Evolutionary conservation across 2,888 invertebrate genomes (phyloP).

Genomic region (Entomobrya multifasciata): DNA sequence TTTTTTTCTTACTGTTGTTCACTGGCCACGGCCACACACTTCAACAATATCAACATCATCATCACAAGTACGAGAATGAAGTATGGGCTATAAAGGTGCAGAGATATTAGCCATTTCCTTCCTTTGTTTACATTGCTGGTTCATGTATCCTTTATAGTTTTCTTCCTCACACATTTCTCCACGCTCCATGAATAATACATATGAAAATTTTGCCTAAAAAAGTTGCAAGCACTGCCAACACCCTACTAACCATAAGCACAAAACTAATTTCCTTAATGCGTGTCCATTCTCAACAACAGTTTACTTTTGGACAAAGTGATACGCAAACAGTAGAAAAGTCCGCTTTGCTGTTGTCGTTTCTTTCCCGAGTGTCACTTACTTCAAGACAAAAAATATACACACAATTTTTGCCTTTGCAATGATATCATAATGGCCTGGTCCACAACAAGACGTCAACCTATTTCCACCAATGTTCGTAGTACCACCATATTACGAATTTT

Average conservation of each 20-base stretch:
- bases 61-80: conserved; percentile 11
- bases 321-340: neutral
- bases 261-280: conserved; percentile 66
- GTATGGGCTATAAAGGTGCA: conserved; percentile 21
- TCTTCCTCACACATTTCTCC: neutral
- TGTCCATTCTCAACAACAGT: conserved; percentile 5
- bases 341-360: too few relatives aligned
- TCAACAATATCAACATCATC: neutral
- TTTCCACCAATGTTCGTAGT: too few relatives aligned
- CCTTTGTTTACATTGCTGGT: conserved; percentile 50
- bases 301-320: neutral
- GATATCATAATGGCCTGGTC: too few relatives aligned
- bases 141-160: conserved; percentile 44
- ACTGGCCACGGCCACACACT: neutral
- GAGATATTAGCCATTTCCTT: conserved; percentile 55
- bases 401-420: neutral
- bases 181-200: conserved; percentile 41
- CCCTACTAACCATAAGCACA: conserved; percentile 55
- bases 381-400: neutral
- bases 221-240: conserved; percentile 15
- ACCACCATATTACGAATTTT: too few relatives aligned
- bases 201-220: conserved; percentile 55
- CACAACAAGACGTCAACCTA: too few relatives aligned
- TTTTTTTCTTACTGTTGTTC: neutral
- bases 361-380: too few relatives aligned